Base-by-base conservation (phyloP, 1,140 invertebrate genomes). In the Lordiphosa clarofinis region DNA sequence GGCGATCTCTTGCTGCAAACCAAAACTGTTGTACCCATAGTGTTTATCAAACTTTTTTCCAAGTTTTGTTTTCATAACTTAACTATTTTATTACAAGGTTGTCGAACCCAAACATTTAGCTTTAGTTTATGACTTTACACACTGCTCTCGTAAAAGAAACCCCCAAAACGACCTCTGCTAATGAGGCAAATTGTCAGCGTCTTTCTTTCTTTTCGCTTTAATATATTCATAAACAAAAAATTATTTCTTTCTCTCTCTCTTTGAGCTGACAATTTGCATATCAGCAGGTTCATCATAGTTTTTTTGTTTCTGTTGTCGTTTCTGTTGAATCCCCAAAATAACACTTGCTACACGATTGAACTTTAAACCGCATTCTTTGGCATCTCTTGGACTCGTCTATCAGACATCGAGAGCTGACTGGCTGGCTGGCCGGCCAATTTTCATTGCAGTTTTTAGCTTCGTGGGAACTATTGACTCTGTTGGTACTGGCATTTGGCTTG, bases 341-440 rank as follows among this genome's bases (percentile, higher is more conserved):
- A 59, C 73, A 82, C 78, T 82, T 82, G 78, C 73, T 78, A 73
- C 78, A 78, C 79, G 79, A 86, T 84, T 84, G 78, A 84, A 84
- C 78, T 84, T 84, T 84, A 84, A 84, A 68, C 78, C 79, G 70
- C 79, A 86, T 84, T 84, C 78, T 84, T 82, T 52, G 57, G 58
- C 52, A 56, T 56, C 72, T 75, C 19, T 72, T 66, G 62, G 73
- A 68, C 78, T 64, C 76, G 60, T 73, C 76, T 72, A 72, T 76
- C 67, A 68, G 63, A 9, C 57, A 55, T 50, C 42, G 70, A 37
- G 53, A 67, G 48, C 39, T 44, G 38, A 9, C 28, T 19, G 19
- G 19, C 21, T 38, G 15, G 37, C 28, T 31, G 37, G 37, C 63
- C 58, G 65, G 75, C 75, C 66, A 81, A 81, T 81, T 81, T 79